These are phyloP conservation scores for Bellardia bayeri DNA, from an alignment of 2,888 invertebrate genomes.

Conservation along the genomic window DNA sequence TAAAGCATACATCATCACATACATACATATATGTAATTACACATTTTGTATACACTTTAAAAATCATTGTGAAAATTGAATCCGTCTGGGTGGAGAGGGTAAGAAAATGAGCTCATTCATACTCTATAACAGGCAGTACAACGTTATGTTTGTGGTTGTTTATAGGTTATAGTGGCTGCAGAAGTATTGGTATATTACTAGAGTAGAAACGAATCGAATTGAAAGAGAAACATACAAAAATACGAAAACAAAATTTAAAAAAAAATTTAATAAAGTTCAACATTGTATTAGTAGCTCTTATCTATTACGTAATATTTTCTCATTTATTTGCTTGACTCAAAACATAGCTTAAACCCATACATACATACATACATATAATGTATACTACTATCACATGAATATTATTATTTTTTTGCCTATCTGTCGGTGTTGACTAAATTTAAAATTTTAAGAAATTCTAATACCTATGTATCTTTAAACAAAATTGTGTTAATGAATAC, in stretches of 20 bases:
- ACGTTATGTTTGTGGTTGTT: constrained; percentile 58
- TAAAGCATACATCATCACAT: constrained; percentile 21
- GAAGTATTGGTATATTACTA: constrained; percentile 47
- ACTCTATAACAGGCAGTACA: constrained; percentile 52
- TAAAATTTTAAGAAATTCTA: constrained; percentile 19
- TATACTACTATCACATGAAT: background rate
- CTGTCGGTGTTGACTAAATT: constrained; percentile 14
- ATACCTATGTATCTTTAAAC: too few species aligned
- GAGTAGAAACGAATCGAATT: constrained; percentile 42
- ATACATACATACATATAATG: background rate
- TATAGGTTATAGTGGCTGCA: constrained; percentile 53
- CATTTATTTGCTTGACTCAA: constrained; percentile 72
- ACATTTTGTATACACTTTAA: constrained; percentile 36
- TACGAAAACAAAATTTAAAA: constrained; percentile 51
- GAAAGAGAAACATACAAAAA: constrained; percentile 35
- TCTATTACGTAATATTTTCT: constrained; percentile 81
- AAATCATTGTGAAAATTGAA: constrained; percentile 63
- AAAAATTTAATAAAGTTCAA: constrained; percentile 17
- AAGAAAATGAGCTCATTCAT: constrained; percentile 70
- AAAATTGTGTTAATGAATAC: constrained; percentile 31
- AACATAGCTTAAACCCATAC: constrained; percentile 75
- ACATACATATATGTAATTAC: background rate
- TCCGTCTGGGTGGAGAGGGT: constrained; percentile 55
- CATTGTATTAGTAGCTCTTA: constrained; percentile 74
- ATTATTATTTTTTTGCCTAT: constrained; percentile 21